Conservation (phyloP, 2,113 vertebrate genomes). For the Passerina amoena region DNA sequence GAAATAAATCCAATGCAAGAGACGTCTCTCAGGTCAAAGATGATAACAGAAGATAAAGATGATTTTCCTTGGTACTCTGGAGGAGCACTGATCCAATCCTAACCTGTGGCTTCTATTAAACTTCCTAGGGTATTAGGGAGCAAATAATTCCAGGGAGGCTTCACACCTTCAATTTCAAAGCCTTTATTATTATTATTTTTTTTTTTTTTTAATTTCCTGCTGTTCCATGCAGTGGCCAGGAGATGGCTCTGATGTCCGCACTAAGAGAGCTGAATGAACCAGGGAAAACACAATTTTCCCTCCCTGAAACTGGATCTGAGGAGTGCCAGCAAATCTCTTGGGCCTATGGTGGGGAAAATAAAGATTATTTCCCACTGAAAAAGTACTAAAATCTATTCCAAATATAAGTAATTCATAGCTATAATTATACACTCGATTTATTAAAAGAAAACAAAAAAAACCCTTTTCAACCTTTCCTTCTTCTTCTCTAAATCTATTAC, state of each 20-base stretch:
- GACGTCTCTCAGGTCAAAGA: neutral
- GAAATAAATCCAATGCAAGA: neutral
- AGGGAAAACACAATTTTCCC: accelerated
- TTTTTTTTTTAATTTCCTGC: neutral
- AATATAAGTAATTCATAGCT: no score
- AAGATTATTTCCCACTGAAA: neutral
- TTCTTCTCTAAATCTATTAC: no score
- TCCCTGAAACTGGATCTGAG: neutral
- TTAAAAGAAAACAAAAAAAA: no score
- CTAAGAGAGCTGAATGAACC: neutral
- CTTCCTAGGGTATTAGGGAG: neutral
- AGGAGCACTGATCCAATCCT: neutral
- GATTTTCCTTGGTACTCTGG: neutral
- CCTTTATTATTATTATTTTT: neutral
- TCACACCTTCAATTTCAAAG: neutral
- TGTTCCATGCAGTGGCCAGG: neutral
- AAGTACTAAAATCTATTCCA: no score
- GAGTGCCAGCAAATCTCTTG: neutral
- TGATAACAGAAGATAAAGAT: neutral
- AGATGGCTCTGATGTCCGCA: constrained; percentile 45
- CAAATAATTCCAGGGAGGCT: neutral
- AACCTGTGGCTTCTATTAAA: neutral
- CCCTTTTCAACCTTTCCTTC: no score
- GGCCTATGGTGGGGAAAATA: neutral
- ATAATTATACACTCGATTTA: no score